These are phyloP conservation scores for Rhodeus uyekii DNA, from an alignment of 2,797 vertebrate species.

Conservation along the genomic window DNA sequence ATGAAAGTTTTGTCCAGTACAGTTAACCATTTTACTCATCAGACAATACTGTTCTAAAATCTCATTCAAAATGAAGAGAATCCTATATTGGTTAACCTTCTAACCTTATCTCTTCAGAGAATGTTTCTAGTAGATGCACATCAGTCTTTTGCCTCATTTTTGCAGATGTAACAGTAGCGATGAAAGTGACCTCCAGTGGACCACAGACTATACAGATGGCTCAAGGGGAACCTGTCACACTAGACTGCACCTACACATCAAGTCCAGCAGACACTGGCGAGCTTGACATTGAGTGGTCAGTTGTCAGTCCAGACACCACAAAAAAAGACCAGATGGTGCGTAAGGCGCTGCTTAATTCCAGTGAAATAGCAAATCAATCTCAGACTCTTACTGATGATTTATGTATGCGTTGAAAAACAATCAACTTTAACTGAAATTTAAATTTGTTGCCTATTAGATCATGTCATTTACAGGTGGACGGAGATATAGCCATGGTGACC, in stretches of 20 bases:
- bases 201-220: conserved; percentile 81
- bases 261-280: conserved; percentile 80
- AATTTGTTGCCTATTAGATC: conserved; percentile 72
- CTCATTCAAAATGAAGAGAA: background rate
- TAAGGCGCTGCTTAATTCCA: background rate
- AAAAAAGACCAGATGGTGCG: conserved; percentile 84
- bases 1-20: background rate
- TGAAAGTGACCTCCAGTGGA: conserved; percentile 79
- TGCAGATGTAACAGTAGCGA: conserved; percentile 62
- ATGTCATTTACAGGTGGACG: conserved; percentile 82
- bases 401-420: background rate
- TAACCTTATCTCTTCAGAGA: background rate
- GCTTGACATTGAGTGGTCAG: conserved; percentile 88
- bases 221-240: conserved; percentile 76
- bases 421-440: background rate
- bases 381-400: background rate
- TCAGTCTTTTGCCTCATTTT: conserved; percentile 1
- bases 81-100: background rate
- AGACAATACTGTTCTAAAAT: background rate
- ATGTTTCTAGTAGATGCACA: background rate
- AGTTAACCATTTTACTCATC: background rate
- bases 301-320: conserved; percentile 82
- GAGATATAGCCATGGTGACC: conserved; percentile 71
- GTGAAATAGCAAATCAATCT: background rate
- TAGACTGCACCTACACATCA: conserved; percentile 80